A percentile compares a stretch with the other conserved stretches of the same genome.
Conservation (phyloP, 2,113 vertebrate species). For the Chaetorhynchus papuensis region DNA sequence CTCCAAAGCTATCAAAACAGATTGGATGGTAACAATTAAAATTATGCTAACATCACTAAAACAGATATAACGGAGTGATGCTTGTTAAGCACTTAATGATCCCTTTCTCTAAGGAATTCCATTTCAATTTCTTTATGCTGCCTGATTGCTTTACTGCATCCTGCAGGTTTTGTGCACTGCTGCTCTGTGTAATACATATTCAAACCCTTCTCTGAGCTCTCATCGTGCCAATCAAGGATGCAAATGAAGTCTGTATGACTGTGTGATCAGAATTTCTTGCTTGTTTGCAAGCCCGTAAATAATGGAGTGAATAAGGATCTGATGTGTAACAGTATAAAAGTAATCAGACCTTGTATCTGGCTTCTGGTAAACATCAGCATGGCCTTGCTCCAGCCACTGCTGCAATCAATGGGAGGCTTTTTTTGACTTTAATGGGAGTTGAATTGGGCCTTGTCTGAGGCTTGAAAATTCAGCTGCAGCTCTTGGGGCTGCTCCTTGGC, state of each 20-base stretch:
- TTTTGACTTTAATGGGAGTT: conserved; percentile 1
- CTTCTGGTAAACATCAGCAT: not conserved
- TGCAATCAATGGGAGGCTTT: conserved; percentile 7
- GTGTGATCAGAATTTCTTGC: conserved; percentile 67
- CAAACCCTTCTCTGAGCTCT: conserved; percentile 36
- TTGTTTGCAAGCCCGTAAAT: conserved; percentile 57
- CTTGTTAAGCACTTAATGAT: conserved; percentile 74
- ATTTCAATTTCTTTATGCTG: conserved; percentile 64
- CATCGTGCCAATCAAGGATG: conserved; percentile 68
- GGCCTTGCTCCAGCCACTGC: not conserved
- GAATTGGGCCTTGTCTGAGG: not conserved
- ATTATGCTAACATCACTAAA: conserved; percentile 61
- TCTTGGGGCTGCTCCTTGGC: not conserved
- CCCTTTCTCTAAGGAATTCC: conserved; percentile 65
- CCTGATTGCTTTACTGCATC: conserved; percentile 60
- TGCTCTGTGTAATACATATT: conserved; percentile 53
- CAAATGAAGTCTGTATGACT: conserved; percentile 62
- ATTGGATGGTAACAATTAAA: conserved; percentile 63
- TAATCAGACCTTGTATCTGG: conserved; percentile 53
- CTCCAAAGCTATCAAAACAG: conserved; percentile 66
- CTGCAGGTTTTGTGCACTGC: conserved; percentile 56
- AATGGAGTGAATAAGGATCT: conserved; percentile 48
- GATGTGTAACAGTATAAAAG: conserved; percentile 49
- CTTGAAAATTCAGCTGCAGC: conserved; percentile 24
- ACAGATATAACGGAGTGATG: conserved; percentile 60